Conservation (phyloP, 2,797 vertebrate species). For the Anniella stebbinsi region DNA sequence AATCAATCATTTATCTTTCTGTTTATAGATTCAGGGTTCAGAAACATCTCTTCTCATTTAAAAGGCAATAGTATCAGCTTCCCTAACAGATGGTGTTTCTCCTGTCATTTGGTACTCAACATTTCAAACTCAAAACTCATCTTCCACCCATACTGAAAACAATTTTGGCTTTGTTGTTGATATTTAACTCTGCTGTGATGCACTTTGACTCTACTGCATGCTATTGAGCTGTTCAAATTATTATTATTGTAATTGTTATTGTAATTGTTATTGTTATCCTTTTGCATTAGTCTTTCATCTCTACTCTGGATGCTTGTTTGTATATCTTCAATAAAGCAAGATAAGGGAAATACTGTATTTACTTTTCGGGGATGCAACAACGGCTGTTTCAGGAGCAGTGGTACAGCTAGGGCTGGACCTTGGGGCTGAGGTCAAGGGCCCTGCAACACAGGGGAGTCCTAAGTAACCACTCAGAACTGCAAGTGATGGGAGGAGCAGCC, state of each 20-base stretch:
- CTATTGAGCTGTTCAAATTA: neutral
- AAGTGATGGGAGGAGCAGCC: no score
- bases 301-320: neutral
- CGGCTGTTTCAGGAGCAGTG: constrained; percentile 3
- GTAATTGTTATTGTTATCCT: neutral
- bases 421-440: no score
- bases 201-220: neutral
- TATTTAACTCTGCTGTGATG: neutral
- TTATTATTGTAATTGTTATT: neutral
- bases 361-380: constrained; percentile 27
- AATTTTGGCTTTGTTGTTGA: neutral
- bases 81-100: constrained; percentile 25
- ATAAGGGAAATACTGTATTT: constrained; percentile 29
- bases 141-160: constrained; percentile 3
- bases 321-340: neutral
- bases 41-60: neutral
- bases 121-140: constrained; percentile 21
- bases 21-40: neutral
- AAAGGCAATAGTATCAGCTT: neutral
- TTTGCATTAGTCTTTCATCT: neutral
- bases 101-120: constrained; percentile 1
- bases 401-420: no score
- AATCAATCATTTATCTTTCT: neutral
- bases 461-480: no score
- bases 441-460: no score